Evolutionary conservation across 2,797 vertebrate genomes (phyloP).

Genomic region (Myotis myotis): DNA sequence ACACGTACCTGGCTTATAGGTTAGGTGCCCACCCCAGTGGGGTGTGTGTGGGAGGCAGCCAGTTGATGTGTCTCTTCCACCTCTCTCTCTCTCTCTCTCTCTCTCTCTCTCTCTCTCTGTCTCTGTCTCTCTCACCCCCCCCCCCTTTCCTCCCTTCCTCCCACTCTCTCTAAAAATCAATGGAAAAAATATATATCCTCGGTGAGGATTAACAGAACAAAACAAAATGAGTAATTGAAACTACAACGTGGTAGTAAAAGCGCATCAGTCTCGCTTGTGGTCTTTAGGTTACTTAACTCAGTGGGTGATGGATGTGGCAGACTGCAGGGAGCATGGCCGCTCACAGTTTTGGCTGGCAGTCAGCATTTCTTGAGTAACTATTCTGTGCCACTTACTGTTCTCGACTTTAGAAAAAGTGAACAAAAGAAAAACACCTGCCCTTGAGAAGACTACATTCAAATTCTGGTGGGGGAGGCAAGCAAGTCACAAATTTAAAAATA

Average conservation of each 20-base stretch:
- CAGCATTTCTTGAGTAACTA: background rate
- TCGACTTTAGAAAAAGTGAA: constrained; percentile 6
- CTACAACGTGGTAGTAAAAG: background rate
- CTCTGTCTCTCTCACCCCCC: too few species aligned
- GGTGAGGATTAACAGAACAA: too few species aligned
- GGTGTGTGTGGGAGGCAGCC: too few species aligned
- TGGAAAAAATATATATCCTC: too few species aligned
- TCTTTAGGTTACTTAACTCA: background rate
- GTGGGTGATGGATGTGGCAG: background rate
- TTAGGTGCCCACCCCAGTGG: too few species aligned
- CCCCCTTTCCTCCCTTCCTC: too few species aligned
- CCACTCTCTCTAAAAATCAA: too few species aligned
- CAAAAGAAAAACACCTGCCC: background rate
- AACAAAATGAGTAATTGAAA: background rate
- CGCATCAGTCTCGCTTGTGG: background rate
- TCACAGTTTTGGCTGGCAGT: background rate
- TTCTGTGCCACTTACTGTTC: background rate
- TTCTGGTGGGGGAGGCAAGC: background rate
- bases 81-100: too few species aligned
- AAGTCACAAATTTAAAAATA: background rate
- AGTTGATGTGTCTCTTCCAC: too few species aligned
- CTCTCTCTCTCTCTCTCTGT: too few species aligned
- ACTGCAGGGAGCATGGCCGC: background rate
- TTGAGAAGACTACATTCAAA: background rate
- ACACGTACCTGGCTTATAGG: too few species aligned